Conservation (phyloP, 2,797 vertebrate species). For the Aphelocoma californica region DNA sequence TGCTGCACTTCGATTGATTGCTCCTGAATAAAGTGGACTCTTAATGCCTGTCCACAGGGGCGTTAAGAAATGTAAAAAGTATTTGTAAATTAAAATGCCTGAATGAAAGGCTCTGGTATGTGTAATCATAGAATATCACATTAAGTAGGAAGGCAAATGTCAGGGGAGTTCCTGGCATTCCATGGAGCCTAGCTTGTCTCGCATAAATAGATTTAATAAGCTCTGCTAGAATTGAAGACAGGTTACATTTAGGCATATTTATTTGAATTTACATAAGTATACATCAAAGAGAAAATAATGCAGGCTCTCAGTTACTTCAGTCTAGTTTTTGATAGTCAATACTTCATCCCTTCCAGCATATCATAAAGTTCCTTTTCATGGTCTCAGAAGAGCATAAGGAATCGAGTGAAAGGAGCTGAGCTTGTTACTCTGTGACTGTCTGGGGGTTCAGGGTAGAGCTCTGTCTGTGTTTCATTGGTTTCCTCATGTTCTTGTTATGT, state of each 20-base stretch:
- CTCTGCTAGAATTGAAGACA: slow-evolving; percentile 50
- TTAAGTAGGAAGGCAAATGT: slow-evolving; percentile 55
- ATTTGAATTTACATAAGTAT: slow-evolving; percentile 58
- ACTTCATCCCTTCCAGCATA: slow-evolving; percentile 31
- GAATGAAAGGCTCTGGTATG: slow-evolving; percentile 58
- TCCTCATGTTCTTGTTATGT: neutral
- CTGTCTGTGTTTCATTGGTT: neutral
- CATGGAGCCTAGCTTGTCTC: slow-evolving; percentile 32
- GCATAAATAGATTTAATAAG: slow-evolving; percentile 50
- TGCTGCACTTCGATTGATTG: neutral
- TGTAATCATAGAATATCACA: slow-evolving; percentile 40
- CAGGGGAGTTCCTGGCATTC: slow-evolving; percentile 41
- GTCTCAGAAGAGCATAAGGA: neutral
- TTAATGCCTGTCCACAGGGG: slow-evolving; percentile 29
- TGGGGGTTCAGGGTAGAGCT: neutral
- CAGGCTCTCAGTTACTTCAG: slow-evolving; percentile 13
- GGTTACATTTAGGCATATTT: slow-evolving; percentile 41
- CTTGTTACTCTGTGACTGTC: neutral
- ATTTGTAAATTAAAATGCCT: slow-evolving; percentile 57
- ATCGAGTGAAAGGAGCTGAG: slow-evolving; percentile 12
- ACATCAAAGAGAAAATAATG: slow-evolving; percentile 35
- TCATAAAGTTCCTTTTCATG: slow-evolving; percentile 39
- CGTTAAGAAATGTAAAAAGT: slow-evolving; percentile 52
- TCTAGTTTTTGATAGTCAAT: slow-evolving; percentile 45
- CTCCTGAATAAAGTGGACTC: slow-evolving; percentile 26